Evolutionary conservation across 2,797 vertebrate species (phyloP).

Genomic region (Danio albolineatus): DNA sequence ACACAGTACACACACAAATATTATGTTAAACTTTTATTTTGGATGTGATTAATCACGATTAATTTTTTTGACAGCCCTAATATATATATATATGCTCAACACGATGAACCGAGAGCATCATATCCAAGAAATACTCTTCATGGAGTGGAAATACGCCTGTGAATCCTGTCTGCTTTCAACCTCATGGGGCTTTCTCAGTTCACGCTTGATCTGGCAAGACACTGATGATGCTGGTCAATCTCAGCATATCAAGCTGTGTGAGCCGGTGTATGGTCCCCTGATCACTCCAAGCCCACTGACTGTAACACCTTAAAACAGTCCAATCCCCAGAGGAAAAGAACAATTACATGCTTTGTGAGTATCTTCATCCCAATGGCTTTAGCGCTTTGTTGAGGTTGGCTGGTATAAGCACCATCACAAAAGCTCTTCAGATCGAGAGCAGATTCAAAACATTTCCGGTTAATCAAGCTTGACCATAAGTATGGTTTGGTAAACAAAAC

Average conservation of each 20-base stretch:
- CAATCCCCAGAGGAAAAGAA: constrained; percentile 1
- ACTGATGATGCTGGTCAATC: constrained; percentile 32
- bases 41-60: too few species aligned
- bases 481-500: constrained; percentile 1
- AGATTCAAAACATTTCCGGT: constrained; percentile 8
- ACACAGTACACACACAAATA: too few species aligned
- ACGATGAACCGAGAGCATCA: constrained; percentile 15
- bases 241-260: constrained; percentile 27
- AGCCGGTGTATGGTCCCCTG: constrained; percentile 22
- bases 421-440: neutral
- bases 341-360: constrained; percentile 29
- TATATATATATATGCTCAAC: constrained; percentile 30
- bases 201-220: constrained; percentile 37
- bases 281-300: constrained; percentile 15
- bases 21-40: too few species aligned
- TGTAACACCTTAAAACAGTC: constrained; percentile 21
- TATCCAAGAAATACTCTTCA: constrained; percentile 4
- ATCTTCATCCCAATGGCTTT: constrained; percentile 7
- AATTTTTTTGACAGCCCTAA: too few species aligned
- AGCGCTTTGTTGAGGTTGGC: constrained; percentile 23
- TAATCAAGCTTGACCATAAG: constrained; percentile 4
- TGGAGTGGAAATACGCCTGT: constrained; percentile 15
- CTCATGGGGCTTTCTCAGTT: constrained; percentile 29
- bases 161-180: neutral
- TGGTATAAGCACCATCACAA: constrained; percentile 3